phyloP scores from a whole-genome alignment of 2,888 invertebrate species.

The Andrena bicolor region DNA sequence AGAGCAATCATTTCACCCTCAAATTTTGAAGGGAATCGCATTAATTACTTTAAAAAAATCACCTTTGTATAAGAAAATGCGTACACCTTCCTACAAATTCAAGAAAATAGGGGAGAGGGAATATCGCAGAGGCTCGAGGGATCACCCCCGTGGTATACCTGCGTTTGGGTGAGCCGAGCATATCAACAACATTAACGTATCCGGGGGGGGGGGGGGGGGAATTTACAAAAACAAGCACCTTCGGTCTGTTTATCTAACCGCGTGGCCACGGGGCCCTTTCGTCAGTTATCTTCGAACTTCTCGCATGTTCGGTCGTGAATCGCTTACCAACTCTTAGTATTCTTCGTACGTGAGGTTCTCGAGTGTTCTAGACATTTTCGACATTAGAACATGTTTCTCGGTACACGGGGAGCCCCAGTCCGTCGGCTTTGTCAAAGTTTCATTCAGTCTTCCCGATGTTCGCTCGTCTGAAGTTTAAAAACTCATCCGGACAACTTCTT shows the following conservation, averaged over 20 bases:
- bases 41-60: not conserved
- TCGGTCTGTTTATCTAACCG: not conserved
- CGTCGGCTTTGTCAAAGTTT: conserved; percentile 54
- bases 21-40: not conserved
- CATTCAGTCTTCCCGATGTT: conserved; percentile 34
- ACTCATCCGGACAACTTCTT: conserved; percentile 47
- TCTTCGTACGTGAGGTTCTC: conserved; percentile 65
- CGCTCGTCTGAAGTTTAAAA: conserved; percentile 49
- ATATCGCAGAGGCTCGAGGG: too few species aligned
- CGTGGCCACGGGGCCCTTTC: conserved; percentile 54
- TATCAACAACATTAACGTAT: not conserved
- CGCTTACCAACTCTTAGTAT: conserved; percentile 69
- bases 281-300: conserved; percentile 60
- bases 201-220: too few species aligned
- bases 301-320: conserved; percentile 75
- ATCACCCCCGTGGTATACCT: too few species aligned
- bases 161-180: too few species aligned
- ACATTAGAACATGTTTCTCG: conserved; percentile 59
- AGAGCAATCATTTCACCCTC: not conserved
- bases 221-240: not conserved
- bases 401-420: too few species aligned
- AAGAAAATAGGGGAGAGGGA: not conserved
- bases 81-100: too few species aligned
- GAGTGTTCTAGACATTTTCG: conserved; percentile 63
- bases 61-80: too few species aligned